A percentile compares a stretch with the other conserved stretches of the same genome.
These are phyloP conservation scores for Anoplophora glabripennis DNA, from an alignment of 1,140 invertebrate species.

Conservation along the genomic window DNA sequence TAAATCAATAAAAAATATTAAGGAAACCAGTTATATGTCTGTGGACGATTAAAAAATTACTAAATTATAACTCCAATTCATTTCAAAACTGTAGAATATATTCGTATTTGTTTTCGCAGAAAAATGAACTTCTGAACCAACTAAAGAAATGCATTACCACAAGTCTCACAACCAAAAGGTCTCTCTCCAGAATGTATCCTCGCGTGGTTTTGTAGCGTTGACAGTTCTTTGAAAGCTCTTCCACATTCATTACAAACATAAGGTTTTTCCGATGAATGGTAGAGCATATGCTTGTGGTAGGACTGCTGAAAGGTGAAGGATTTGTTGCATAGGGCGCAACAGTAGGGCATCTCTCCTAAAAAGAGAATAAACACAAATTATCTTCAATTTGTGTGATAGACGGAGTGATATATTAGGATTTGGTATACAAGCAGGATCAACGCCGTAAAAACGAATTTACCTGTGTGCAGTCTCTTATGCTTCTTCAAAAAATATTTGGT, in stretches of 20 bases:
- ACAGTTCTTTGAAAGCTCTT: constrained; percentile 82
- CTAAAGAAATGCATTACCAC: constrained; percentile 58
- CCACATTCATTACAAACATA: constrained; percentile 77
- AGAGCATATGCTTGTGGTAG: constrained; percentile 85
- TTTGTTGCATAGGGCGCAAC: constrained; percentile 79
- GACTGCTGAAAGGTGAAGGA: constrained; percentile 90
- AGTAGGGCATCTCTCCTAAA: constrained; percentile 82
- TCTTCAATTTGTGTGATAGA: too few species aligned
- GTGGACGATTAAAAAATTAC: too few species aligned
- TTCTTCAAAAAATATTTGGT: constrained; percentile 90
- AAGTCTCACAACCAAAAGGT: constrained; percentile 87
- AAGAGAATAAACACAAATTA: constrained; percentile 13
- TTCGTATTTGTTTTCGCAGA: too few species aligned
- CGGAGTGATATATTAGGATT: background rate
- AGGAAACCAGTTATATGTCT: too few species aligned
- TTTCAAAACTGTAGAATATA: too few species aligned
- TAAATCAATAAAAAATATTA: too few species aligned
- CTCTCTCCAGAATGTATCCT: constrained; percentile 84
- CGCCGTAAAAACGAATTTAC: constrained; percentile 38
- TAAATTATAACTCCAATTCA: too few species aligned
- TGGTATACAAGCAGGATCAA: background rate
- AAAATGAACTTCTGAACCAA: background rate
- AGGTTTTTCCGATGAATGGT: constrained; percentile 82
- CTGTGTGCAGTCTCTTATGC: constrained; percentile 79
- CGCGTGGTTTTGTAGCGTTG: constrained; percentile 84